Conservation (phyloP, 1,140 invertebrate genomes). For the Pygmarrhopalites habei region DNA sequence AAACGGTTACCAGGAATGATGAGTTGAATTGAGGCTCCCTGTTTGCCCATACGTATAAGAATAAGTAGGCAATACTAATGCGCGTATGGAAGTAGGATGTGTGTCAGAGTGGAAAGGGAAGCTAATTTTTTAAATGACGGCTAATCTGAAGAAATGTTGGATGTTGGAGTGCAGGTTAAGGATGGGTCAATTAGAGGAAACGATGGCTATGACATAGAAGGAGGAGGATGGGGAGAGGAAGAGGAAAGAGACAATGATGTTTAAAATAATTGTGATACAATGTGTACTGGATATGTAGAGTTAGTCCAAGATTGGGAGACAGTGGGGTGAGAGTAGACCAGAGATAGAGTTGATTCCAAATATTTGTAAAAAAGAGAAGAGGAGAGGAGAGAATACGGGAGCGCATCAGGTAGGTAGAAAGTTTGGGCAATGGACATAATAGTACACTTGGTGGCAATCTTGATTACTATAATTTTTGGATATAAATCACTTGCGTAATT, state of each 20-base stretch:
- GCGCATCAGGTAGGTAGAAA: conserved; percentile 33
- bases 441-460: conserved; percentile 36
- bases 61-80: too few relatives aligned
- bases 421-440: conserved; percentile 23
- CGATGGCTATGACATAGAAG: background rate
- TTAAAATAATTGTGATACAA: conserved; percentile 11
- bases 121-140: too few relatives aligned
- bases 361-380: conserved; percentile 36
- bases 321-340: background rate
- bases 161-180: too few relatives aligned
- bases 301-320: too few relatives aligned
- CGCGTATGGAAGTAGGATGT: too few relatives aligned
- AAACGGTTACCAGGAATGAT: too few relatives aligned
- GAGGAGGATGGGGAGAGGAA: background rate
- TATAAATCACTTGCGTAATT: conserved; percentile 40
- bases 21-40: too few relatives aligned
- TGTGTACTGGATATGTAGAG: background rate
- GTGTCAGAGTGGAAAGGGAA: too few relatives aligned
- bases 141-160: too few relatives aligned
- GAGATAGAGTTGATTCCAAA: conserved; percentile 24
- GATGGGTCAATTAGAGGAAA: too few relatives aligned
- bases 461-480: conserved; percentile 40
- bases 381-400: too few relatives aligned
- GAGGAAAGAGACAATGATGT: conserved; percentile 10
- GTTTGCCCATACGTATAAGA: too few relatives aligned